Percentiles rank a stretch among this genome's conserved stretches.
phyloP scores from a whole-genome alignment of 2,797 vertebrate species.

The Salmo trutta region DNA sequence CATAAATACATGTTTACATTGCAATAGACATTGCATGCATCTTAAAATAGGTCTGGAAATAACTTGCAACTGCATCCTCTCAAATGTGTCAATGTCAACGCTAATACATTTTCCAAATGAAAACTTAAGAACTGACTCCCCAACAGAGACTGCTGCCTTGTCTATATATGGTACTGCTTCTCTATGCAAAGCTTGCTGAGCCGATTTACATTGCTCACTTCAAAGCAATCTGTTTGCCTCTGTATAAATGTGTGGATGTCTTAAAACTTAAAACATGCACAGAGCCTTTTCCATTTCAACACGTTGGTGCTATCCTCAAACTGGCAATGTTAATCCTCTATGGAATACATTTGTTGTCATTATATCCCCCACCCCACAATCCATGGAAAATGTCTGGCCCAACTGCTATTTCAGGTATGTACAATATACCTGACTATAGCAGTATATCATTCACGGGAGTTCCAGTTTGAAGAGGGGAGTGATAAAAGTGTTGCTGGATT shows the following conservation, averaged over 20 bases:
- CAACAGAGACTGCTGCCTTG: conserved; percentile 3
- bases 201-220: conserved; percentile 23
- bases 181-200: conserved; percentile 7
- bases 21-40: too few species aligned
- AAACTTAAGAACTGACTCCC: neutral
- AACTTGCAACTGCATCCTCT: conserved; percentile 14
- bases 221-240: conserved; percentile 28
- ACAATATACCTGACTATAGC: conserved; percentile 21
- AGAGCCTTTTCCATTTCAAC: conserved; percentile 55
- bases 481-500: neutral
- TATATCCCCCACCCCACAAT: conserved; percentile 28
- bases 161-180: conserved; percentile 48
- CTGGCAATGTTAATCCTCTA: conserved; percentile 53
- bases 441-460: conserved; percentile 20
- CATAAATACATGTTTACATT: neutral
- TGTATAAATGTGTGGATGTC: conserved; percentile 28
- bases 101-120: conserved; percentile 14
- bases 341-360: conserved; percentile 49
- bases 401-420: conserved; percentile 30
- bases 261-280: conserved; percentile 58
- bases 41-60: neutral
- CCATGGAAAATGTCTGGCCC: conserved; percentile 52
- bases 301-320: conserved; percentile 29
- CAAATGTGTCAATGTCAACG: conserved; percentile 5
- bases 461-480: conserved; percentile 24